A percentile compares a stretch with the other conserved stretches of the same genome.
Conservation (phyloP, 2,113 vertebrate genomes). For the Pampusana beccarii region DNA sequence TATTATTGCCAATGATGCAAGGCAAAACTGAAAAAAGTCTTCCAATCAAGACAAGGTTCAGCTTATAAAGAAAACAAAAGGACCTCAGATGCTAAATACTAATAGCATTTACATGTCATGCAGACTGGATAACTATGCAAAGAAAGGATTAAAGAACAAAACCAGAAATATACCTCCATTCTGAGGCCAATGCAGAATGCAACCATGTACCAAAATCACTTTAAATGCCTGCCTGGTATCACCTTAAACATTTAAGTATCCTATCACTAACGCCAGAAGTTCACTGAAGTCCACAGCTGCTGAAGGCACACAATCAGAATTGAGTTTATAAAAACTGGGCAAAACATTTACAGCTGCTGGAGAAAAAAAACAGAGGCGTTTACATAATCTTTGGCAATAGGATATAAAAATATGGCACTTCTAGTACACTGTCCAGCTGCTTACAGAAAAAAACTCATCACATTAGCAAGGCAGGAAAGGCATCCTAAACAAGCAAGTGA, state of each 20-base stretch:
- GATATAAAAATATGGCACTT: not conserved
- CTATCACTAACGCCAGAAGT: not conserved
- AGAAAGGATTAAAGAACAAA: not conserved
- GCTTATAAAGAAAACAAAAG: not conserved
- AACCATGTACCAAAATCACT: not conserved
- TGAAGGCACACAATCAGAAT: not conserved
- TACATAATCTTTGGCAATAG: conserved; percentile 39
- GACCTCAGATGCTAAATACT: not conserved
- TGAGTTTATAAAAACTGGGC: conserved; percentile 20
- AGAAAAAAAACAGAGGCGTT: conserved; percentile 23
- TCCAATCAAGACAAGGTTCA: not conserved
- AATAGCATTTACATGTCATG: not conserved
- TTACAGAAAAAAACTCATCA: not conserved
- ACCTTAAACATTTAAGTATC: not conserved
- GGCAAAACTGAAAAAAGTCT: not conserved
- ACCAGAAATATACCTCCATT: not conserved
- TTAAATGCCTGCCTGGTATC: not conserved
- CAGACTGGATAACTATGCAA: not conserved
- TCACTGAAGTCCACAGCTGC: not conserved
- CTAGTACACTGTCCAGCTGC: conserved; percentile 10
- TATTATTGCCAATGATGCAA: not conserved
- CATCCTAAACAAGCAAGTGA: not conserved
- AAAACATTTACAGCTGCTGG: conserved; percentile 40
- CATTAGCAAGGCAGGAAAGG: not conserved
- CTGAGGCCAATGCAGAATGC: not conserved